A percentile compares a stretch with the other conserved stretches of the same genome.
Evolutionary conservation across 2,888 invertebrate species (phyloP).

Genomic region (Athripsodes cinereus): DNA sequence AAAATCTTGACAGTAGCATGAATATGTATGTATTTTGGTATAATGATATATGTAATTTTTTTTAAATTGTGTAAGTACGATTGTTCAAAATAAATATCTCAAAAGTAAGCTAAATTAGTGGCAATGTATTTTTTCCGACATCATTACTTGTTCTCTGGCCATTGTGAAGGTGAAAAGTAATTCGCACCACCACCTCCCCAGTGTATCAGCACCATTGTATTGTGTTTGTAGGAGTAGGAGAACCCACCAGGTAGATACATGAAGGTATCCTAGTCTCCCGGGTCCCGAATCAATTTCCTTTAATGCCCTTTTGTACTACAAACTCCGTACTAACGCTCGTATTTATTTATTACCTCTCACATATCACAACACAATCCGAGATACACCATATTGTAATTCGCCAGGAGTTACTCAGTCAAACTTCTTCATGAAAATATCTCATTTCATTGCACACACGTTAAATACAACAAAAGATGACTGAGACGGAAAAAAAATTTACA

Average conservation of each 20-base stretch:
- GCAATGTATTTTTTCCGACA: not conserved
- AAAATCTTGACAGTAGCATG: too few relatives aligned
- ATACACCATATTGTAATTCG: not conserved
- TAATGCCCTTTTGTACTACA: not conserved
- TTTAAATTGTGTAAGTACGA: too few relatives aligned
- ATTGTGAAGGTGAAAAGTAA: not conserved
- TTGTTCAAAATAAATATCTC: not conserved
- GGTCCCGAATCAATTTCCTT: constrained; percentile 1
- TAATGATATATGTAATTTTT: too few relatives aligned
- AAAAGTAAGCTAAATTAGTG: not conserved
- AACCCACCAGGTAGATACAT: not conserved
- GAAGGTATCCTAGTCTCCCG: not conserved
- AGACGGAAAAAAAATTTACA: too few relatives aligned
- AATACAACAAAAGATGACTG: too few relatives aligned
- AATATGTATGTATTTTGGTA: too few relatives aligned
- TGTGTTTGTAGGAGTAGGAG: not conserved
- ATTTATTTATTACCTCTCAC: not conserved
- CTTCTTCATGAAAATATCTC: too few relatives aligned
- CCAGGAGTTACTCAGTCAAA: too few relatives aligned
- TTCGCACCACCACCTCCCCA: not conserved
- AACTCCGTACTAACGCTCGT: not conserved
- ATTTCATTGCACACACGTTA: too few relatives aligned
- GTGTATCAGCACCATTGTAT: not conserved
- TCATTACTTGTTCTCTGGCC: not conserved
- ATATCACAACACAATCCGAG: not conserved